Percentiles rank a stretch among this genome's conserved stretches.
These are phyloP conservation scores for Emmelina monodactyla DNA, from an alignment of 2,888 invertebrate species.

Conservation along the genomic window DNA sequence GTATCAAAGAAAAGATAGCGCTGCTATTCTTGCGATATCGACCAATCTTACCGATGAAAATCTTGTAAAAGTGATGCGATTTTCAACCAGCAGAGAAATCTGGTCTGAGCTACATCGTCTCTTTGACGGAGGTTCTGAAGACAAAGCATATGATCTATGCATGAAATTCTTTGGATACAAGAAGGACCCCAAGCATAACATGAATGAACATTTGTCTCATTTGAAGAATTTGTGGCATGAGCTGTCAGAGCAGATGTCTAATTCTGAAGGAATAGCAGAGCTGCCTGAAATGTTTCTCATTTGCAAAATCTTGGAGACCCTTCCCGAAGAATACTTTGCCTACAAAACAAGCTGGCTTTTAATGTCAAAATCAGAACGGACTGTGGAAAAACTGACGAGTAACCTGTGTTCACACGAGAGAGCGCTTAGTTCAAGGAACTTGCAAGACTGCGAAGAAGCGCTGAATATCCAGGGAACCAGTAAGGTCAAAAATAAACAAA, in stretches of 20 bases:
- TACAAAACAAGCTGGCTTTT: conserved; percentile 7
- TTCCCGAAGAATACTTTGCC: conserved; percentile 5
- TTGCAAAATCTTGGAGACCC: conserved; percentile 10
- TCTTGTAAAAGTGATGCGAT: conserved; percentile 3
- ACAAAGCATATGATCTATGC: conserved; percentile 1
- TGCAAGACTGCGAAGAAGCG: background rate
- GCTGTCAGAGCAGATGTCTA: background rate
- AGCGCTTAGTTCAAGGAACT: background rate
- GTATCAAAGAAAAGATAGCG: conserved; percentile 1
- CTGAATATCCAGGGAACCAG: background rate
- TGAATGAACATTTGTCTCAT: background rate
- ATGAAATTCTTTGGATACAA: conserved; percentile 4
- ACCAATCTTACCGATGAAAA: conserved; percentile 2
- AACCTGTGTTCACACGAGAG: conserved; percentile 7
- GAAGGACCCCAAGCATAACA: background rate
- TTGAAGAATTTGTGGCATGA: conserved; percentile 1
- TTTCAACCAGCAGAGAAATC: background rate
- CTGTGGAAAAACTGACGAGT: conserved; percentile 5
- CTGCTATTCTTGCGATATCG: background rate
- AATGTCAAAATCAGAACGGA: conserved; percentile 3
- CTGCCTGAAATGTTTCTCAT: conserved; percentile 7
- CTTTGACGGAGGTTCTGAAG: conserved; percentile 2
- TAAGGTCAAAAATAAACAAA: background rate
- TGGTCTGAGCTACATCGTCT: conserved; percentile 3
- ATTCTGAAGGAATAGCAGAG: background rate